These are phyloP conservation scores for Sylvicola cinctus DNA, from an alignment of 2,888 invertebrate species.

Conservation along the genomic window DNA sequence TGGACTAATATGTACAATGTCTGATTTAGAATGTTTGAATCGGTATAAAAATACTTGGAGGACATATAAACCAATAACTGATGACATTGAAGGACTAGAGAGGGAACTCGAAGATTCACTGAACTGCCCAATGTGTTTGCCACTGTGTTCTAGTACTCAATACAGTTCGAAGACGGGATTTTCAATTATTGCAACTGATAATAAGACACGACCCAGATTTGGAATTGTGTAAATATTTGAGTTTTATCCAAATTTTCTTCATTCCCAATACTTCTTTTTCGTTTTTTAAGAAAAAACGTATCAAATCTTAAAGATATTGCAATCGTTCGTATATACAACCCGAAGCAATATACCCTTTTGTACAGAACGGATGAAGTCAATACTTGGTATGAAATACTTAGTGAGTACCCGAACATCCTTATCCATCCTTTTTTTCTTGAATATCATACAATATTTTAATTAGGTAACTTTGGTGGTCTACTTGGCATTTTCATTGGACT, in stretches of 20 bases:
- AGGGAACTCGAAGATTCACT: slow-evolving; percentile 27
- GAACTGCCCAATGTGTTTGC: slow-evolving; percentile 27
- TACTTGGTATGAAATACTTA: slow-evolving; percentile 36
- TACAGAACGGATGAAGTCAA: slow-evolving; percentile 31
- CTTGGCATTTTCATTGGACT: slow-evolving; percentile 34
- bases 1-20: slow-evolving; percentile 17
- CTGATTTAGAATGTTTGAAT: slow-evolving; percentile 16
- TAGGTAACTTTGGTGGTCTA: slow-evolving; percentile 37
- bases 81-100: slow-evolving; percentile 17
- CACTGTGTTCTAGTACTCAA: slow-evolving; percentile 28
- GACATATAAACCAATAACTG: slow-evolving; percentile 7
- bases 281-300: slow-evolving; percentile 2
- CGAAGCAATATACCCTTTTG: slow-evolving; percentile 19
- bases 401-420: slow-evolving; percentile 21
- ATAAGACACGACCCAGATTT: background rate
- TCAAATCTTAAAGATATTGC: slow-evolving; percentile 6
- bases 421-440: background rate
- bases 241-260: too few species aligned
- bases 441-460: slow-evolving; percentile 8
- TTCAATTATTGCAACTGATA: slow-evolving; percentile 1
- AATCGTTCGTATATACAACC: slow-evolving; percentile 8
- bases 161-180: slow-evolving; percentile 21
- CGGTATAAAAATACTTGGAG: slow-evolving; percentile 16
- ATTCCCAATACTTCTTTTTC: background rate
- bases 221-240: background rate